Percentiles rank a stretch among this genome's conserved stretches.
Evolutionary conservation across 1,140 invertebrate genomes (phyloP).

Genomic region (Nomia melanderi): DNA sequence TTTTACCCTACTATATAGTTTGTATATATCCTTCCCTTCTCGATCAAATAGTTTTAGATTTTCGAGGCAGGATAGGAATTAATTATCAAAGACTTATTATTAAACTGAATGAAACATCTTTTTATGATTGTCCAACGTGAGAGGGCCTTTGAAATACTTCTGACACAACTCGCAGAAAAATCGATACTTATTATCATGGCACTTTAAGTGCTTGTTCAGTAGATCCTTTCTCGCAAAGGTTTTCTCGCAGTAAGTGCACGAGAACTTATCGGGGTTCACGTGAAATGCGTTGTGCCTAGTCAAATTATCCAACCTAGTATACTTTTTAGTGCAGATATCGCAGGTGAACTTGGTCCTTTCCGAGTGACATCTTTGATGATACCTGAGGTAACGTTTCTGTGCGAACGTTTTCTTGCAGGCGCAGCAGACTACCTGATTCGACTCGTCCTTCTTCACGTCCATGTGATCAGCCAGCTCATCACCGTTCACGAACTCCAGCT

Average conservation of each 20-base stretch:
- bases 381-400: conserved; percentile 72
- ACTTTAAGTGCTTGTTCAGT: conserved; percentile 74
- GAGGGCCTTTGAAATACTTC: conserved; percentile 71
- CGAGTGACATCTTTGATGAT: conserved; percentile 72
- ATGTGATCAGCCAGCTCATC: conserved; percentile 66
- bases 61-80: too few relatives aligned
- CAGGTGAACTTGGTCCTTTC: conserved; percentile 74
- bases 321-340: conserved; percentile 73
- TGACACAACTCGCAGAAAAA: conserved; percentile 70
- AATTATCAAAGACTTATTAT: background rate
- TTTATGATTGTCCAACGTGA: conserved; percentile 69
- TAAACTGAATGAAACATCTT: conserved; percentile 15
- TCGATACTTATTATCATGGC: conserved; percentile 71
- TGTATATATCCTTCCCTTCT: too few relatives aligned
- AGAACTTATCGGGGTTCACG: conserved; percentile 76
- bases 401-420: conserved; percentile 73
- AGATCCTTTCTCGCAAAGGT: conserved; percentile 75
- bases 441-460: conserved; percentile 63
- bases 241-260: conserved; percentile 71
- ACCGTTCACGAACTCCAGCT: conserved; percentile 64
- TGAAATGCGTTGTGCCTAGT: conserved; percentile 75
- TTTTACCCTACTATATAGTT: too few relatives aligned
- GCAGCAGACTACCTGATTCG: conserved; percentile 69
- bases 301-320: conserved; percentile 75
- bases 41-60: too few relatives aligned